Evolutionary conservation across 2,797 vertebrate species (phyloP).

Genomic region (Poecile montanus): DNA sequence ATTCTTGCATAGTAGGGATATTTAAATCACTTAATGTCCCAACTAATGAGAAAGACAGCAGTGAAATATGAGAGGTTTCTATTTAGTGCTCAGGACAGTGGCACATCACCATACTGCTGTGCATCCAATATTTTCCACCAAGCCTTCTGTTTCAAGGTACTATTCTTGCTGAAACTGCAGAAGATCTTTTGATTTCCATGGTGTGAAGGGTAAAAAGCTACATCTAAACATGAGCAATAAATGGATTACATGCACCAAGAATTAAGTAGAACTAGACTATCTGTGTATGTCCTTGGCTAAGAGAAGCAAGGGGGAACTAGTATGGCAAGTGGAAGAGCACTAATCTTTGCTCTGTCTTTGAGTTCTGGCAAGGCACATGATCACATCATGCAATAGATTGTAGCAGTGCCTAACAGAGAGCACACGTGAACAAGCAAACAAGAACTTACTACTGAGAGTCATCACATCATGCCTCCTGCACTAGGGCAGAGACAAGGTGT

Average conservation of each 20-base stretch:
- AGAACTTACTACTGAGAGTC: not conserved
- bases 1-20: not conserved
- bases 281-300: not conserved
- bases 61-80: not conserved
- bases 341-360: accelerated
- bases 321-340: not conserved
- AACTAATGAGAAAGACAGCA: not conserved
- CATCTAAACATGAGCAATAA: not conserved
- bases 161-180: not conserved
- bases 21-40: not conserved
- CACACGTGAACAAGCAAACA: not conserved
- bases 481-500: not conserved
- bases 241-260: not conserved
- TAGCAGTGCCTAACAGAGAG: not conserved
- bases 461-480: not conserved
- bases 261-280: not conserved
- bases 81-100: not conserved
- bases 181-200: not conserved
- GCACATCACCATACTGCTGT: not conserved
- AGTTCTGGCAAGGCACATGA: not conserved
- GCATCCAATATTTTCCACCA: not conserved
- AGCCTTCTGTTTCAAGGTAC: not conserved
- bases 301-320: not conserved
- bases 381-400: not conserved
- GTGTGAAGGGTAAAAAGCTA: not conserved